Base-by-base conservation (phyloP, 2,888 invertebrate genomes). In the Xestia ashworthii region DNA sequence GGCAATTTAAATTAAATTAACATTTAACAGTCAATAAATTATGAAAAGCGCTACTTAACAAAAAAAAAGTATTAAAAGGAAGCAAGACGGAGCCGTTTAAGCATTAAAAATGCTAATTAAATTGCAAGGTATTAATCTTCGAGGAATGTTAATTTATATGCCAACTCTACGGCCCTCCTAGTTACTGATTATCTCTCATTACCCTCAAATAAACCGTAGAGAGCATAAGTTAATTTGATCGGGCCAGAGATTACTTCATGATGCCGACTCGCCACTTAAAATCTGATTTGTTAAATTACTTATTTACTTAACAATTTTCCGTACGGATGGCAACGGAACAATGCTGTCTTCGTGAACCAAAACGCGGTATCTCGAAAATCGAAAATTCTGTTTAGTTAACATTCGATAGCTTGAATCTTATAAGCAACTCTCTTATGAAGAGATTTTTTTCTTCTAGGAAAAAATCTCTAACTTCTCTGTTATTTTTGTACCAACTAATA, bases 191-290 rank as follows among this genome's bases (percentile, higher is more conserved):
- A 93, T 91, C 79, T 87, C 92, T 93, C 93, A 94, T 94, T 95
- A 94, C 93, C 91, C 91, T 92, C 88, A 93, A 93, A 93, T 93
- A 94, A 94, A 93, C 91, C 89, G 87, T 89, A 88, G 90, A 90
- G 90, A 91, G 88, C 90, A 90, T 92, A 91, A 92, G 92, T 93
- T 95, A 94, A 95, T 95, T 95, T 95, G 95, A 95, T 95, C 92
- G 88, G 86, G 87, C 87, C 87, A 86, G 82, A 94, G 95, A 95
- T 95, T 93, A 93, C 84, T 82, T 84, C 72, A 81, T 74, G 85
- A 86, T 88, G 85, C 89, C 85, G 85, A 88, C 88, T 68, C 22
- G 87, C 91, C 91, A 92, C 93, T 94, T 94, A 94, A 93, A 93
- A 93, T 92, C 92, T 93, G 92, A 93, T 94, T 94, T 90, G 93